A percentile compares a stretch with the other conserved stretches of the same genome.
These are phyloP conservation scores for Pseudococcus viburni DNA, from an alignment of 2,888 invertebrate genomes.

Conservation along the genomic window DNA sequence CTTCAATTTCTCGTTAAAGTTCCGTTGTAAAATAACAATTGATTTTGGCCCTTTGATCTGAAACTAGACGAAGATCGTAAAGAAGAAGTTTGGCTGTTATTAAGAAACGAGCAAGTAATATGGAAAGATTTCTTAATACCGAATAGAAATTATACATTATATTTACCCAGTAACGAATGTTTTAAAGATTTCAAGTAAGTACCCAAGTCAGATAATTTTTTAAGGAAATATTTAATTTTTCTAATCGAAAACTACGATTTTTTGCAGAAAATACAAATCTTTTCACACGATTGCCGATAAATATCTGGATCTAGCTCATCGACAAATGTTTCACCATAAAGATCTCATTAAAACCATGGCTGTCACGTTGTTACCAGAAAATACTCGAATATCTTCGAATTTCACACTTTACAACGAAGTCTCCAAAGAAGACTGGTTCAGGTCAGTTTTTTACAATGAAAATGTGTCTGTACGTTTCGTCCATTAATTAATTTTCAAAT, in stretches of 20 bases:
- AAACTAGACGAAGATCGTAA: neutral
- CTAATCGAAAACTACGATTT: neutral
- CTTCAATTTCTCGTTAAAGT: neutral
- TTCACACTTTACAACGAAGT: neutral
- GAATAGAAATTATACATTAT: constrained; percentile 7
- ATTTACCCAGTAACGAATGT: neutral
- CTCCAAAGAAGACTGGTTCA: constrained; percentile 13
- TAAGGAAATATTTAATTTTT: too few species aligned
- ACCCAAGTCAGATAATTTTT: neutral
- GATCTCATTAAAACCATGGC: constrained; percentile 21
- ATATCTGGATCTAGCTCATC: constrained; percentile 1
- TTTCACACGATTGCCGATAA: constrained; percentile 10
- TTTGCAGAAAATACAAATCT: constrained; percentile 13
- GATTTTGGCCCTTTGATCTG: neutral
- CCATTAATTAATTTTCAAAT: neutral
- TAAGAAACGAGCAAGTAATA: constrained; percentile 29
- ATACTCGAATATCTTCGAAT: constrained; percentile 18
- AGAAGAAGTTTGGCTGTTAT: constrained; percentile 33
- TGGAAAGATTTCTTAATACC: constrained; percentile 52
- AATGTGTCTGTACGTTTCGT: neutral
- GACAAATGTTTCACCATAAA: constrained; percentile 57
- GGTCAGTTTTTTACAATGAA: neutral
- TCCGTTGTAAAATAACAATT: neutral
- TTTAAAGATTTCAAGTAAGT: constrained; percentile 26
- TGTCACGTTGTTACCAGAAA: constrained; percentile 25